Base-by-base conservation (phyloP, 2,113 vertebrate species). In the Vireo altiloquus region DNA sequence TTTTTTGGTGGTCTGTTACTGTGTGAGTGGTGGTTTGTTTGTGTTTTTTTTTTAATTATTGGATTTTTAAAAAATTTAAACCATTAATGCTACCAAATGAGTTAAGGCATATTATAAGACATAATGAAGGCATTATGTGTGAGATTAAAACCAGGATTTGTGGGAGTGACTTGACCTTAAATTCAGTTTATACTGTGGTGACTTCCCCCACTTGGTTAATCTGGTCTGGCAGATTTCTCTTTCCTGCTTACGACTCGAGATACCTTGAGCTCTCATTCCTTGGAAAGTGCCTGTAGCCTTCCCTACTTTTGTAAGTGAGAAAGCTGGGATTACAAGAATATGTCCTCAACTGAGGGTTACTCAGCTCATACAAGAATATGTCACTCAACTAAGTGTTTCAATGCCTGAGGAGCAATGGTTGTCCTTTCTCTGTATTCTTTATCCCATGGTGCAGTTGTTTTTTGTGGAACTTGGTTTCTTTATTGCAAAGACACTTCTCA, bases 141-240 rank as follows among this genome's bases (percentile, higher is more conserved):
- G n/a, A 79, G 91, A 84, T 94, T 94, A 96, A 79, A 90, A 79
- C 47, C 50, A 47, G 61, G 81, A 79, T 92, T 92, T 95, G 80
- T 89, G 46, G 65, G 40, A 95, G 53, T 85, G 59, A 87, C 40
- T 92, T 92, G 87, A 92, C 93, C 65, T 95, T 86, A 78, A 37
- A 7, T 89, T 93, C 82, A 63, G 52, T 89, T 96, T 91, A 94
- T 89, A 16, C 76, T 84, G 52, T 82, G 39, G 25, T 85, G 49
- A 28, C 61, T 89, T 95, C 65, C 40, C 56, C 42, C 19, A 13
- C 35, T 79, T 91, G 35, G 72, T 71, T 94, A 91, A 94, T 94
- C 89, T 82, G 74, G 40, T 57, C n/a, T 76, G 78, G 16, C 65
- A 74, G 86, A 93, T 89, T 92, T 93, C 82, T 90, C 69, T 91